These are phyloP conservation scores for Meteorus colon DNA, from an alignment of 2,888 invertebrate genomes.

Conservation along the genomic window DNA sequence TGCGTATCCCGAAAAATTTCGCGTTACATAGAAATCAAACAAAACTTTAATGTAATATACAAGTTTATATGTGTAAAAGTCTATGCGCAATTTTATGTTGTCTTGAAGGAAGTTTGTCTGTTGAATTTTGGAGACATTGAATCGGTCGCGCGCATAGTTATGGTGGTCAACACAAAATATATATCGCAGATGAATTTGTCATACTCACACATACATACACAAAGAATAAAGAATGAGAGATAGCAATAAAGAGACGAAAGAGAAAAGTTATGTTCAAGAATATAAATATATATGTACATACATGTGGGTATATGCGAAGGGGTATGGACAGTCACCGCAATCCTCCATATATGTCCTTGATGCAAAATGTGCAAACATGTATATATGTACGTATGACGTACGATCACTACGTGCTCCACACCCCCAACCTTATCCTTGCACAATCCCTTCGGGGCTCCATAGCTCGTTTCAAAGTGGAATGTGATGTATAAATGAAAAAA, in stretches of 20 bases:
- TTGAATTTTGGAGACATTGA: slow-evolving; percentile 28
- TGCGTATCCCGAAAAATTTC: neutral
- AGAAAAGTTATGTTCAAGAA: neutral
- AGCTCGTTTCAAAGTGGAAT: slow-evolving; percentile 5
- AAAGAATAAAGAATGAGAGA: slow-evolving; percentile 20
- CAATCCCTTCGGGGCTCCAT: slow-evolving; percentile 18
- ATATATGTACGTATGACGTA: slow-evolving; percentile 37
- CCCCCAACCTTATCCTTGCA: slow-evolving; percentile 38
- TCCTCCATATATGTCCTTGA: slow-evolving; percentile 31
- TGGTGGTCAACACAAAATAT: slow-evolving; percentile 44
- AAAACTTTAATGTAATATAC: neutral
- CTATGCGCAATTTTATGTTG: neutral
- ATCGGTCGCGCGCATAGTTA: slow-evolving; percentile 35
- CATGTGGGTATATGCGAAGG: slow-evolving; percentile 19
- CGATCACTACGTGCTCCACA: slow-evolving; percentile 45
- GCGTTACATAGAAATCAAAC: neutral
- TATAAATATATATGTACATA: slow-evolving; percentile 8
- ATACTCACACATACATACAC: slow-evolving; percentile 47
- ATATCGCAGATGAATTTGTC: slow-evolving; percentile 53
- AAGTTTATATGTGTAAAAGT: neutral
- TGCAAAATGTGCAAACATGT: neutral
- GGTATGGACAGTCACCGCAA: neutral
- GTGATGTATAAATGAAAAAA: slow-evolving; percentile 1
- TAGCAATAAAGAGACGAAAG: slow-evolving; percentile 11
- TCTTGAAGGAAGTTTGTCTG: slow-evolving; percentile 1